A percentile compares a stretch with the other conserved stretches of the same genome.
These are phyloP conservation scores for Cosmia pyralina DNA, from an alignment of 2,888 invertebrate species.

Conservation along the genomic window DNA sequence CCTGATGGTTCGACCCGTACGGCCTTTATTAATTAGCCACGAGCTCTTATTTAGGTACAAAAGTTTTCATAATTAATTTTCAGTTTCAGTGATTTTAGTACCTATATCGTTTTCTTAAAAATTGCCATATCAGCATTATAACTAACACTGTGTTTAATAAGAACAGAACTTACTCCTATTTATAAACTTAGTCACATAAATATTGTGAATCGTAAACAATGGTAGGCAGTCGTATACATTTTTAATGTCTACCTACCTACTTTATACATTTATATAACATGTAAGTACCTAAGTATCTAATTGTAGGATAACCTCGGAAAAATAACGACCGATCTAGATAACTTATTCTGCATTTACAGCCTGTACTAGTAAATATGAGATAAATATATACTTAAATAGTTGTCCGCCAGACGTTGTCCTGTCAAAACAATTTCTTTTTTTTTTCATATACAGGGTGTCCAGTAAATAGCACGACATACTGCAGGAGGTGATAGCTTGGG, in stretches of 20 bases:
- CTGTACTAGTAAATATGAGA: conserved; percentile 9
- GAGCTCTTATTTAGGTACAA: background rate
- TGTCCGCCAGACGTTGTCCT: too few relatives aligned
- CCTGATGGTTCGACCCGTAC: too few relatives aligned
- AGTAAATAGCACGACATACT: too few relatives aligned
- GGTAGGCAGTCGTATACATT: conserved; percentile 8
- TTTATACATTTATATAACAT: background rate
- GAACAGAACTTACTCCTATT: background rate
- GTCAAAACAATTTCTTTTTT: too few relatives aligned
- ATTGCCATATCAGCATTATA: too few relatives aligned
- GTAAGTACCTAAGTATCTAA: conserved; percentile 13
- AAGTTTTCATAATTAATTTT: background rate
- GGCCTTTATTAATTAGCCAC: too few relatives aligned
- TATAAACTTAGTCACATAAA: conserved; percentile 7
- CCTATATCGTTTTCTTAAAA: too few relatives aligned
- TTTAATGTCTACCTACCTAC: conserved; percentile 15
- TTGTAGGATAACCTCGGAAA: conserved; percentile 51
- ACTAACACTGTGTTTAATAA: background rate
- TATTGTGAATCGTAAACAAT: conserved; percentile 32
- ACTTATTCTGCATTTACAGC: conserved; percentile 38
- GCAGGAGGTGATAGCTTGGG: too few relatives aligned
- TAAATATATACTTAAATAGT: background rate
- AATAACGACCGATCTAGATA: conserved; percentile 41
- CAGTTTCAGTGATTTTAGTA: too few relatives aligned
- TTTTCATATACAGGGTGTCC: too few relatives aligned